Percentiles rank a stretch among this genome's conserved stretches.
These are phyloP conservation scores for Etheostoma spectabile DNA, from an alignment of 2,113 vertebrate genomes.

Conservation along the genomic window DNA sequence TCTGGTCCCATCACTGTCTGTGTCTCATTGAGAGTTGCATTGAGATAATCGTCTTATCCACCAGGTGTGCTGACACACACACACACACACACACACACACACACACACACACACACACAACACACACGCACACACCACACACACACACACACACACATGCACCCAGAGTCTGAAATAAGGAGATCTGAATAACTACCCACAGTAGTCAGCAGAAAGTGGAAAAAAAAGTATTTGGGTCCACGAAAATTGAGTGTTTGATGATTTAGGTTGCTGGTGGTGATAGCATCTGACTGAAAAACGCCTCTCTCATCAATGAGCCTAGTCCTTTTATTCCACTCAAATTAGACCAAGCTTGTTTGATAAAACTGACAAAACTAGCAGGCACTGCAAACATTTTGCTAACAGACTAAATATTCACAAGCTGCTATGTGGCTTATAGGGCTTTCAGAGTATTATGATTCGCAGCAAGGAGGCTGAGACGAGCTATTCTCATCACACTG, in stretches of 20 bases:
- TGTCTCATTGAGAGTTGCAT: no score
- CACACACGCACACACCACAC: no score
- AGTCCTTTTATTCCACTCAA: conserved; percentile 31
- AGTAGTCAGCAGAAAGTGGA: conserved; percentile 61
- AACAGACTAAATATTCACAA: conserved; percentile 74
- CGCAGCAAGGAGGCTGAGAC: conserved; percentile 44
- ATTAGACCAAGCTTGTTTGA: conserved; percentile 57
- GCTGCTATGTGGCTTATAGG: conserved; percentile 60
- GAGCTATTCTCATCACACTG: conserved; percentile 25
- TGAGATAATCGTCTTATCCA: no score
- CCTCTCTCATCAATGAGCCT: conserved; percentile 27
- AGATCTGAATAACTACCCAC: conserved; percentile 45
- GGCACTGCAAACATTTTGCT: conserved; percentile 64
- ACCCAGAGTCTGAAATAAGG: no score
- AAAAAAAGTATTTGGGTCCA: conserved; percentile 78
- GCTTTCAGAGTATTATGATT: conserved; percentile 66
- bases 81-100: no score
- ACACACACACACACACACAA: no score
- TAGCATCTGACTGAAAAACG: conserved; percentile 21
- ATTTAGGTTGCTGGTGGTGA: conserved; percentile 40
- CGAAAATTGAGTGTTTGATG: conserved; percentile 58
- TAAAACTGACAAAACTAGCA: conserved; percentile 62
- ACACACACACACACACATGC: no score
- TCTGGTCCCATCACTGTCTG: no score
- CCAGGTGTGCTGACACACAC: no score